A percentile compares a stretch with the other conserved stretches of the same genome.
phyloP scores from a whole-genome alignment of 2,797 vertebrate species.

The Malurus leucopterus region DNA sequence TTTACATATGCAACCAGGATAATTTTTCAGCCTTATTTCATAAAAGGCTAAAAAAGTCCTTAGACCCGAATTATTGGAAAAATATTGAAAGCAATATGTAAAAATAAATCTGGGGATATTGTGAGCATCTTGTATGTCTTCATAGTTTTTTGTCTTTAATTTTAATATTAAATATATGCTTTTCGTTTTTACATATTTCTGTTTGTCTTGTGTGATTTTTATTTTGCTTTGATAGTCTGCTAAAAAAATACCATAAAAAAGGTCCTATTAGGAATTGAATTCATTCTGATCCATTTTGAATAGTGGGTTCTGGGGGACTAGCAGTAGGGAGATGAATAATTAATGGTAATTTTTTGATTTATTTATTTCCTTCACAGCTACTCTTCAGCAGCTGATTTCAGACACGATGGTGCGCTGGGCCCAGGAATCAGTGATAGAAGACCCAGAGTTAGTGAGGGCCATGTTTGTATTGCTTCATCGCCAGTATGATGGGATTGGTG shows the following conservation, averaged over 20 bases:
- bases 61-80: background rate
- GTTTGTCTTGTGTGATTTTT: background rate
- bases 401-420: slow-evolving; percentile 97
- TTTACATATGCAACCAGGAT: background rate
- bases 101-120: background rate
- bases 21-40: background rate
- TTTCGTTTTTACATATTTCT: background rate
- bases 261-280: background rate
- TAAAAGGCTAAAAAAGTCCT: background rate
- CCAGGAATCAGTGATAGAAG: slow-evolving; percentile 93
- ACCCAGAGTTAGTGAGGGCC: slow-evolving; percentile 90
- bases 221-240: background rate
- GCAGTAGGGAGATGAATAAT: background rate
- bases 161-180: background rate
- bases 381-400: slow-evolving; percentile 90
- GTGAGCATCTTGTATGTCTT: background rate
- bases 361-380: slow-evolving; percentile 71
- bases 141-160: background rate
- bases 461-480: slow-evolving; percentile 94
- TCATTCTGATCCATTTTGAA: background rate
- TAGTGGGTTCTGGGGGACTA: background rate
- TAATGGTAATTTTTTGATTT: background rate
- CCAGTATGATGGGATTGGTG: slow-evolving; percentile 93
- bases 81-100: background rate
- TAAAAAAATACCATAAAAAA: background rate